Conservation (phyloP, 2,888 invertebrate species). For the Synergus gifuensis region DNA sequence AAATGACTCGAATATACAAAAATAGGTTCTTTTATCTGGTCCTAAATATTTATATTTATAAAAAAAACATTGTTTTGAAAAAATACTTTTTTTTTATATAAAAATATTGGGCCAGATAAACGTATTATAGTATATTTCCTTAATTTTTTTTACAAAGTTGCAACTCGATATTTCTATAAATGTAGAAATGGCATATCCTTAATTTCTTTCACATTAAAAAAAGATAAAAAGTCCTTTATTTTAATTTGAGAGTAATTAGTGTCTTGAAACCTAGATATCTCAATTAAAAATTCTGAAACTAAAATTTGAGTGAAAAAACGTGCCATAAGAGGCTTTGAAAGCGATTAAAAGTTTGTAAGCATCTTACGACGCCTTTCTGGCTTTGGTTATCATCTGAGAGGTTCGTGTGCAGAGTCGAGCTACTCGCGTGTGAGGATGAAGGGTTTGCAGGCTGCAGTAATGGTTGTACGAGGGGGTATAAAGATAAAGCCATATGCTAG, state of each 20-base stretch:
- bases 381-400: conserved; percentile 25
- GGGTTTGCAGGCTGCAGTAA: conserved; percentile 38
- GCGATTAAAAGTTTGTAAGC: conserved; percentile 13
- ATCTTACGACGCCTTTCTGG: conserved; percentile 2
- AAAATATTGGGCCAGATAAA: no score
- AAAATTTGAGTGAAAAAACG: neutral
- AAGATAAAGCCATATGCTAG: conserved; percentile 30
- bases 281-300: neutral
- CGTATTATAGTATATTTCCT: no score
- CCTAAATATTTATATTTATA: no score
- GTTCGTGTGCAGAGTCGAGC: conserved; percentile 30
- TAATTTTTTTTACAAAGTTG: no score
- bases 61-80: no score
- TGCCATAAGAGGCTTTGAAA: neutral
- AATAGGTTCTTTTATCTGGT: no score
- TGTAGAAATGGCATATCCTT: no score
- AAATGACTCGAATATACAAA: no score
- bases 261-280: neutral
- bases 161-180: no score
- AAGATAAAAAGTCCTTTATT: neutral
- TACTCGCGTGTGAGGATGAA: conserved; percentile 29
- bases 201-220: no score
- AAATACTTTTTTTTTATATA: no score
- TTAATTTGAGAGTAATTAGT: neutral
- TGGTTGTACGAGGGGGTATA: conserved; percentile 34